Conservation (phyloP, 37 sponge, comb jelly and placozoan species). For the Theonella swinhoei region DNA sequence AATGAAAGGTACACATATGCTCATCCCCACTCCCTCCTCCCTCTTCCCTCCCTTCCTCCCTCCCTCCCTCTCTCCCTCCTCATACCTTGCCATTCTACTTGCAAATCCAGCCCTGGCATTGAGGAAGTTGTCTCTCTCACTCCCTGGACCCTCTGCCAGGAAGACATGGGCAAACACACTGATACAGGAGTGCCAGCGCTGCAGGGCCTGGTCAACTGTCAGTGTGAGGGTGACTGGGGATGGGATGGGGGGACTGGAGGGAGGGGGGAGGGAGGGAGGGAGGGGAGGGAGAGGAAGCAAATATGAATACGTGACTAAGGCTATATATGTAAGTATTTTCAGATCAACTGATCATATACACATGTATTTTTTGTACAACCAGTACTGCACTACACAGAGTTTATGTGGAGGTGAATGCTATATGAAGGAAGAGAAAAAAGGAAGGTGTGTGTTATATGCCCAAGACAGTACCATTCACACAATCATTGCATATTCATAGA, state of each 20-base stretch:
- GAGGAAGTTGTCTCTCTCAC: constrained; percentile 85
- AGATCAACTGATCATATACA: too few relatives aligned
- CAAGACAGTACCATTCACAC: too few relatives aligned
- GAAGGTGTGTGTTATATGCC: too few relatives aligned
- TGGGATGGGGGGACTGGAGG: not conserved
- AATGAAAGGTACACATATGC: not conserved
- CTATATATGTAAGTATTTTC: not conserved
- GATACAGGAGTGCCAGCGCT: constrained; percentile 70
- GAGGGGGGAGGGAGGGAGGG: not conserved
- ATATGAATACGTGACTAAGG: not conserved
- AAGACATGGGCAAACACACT: constrained; percentile 87
- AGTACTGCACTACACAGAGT: too few relatives aligned
- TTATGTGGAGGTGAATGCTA: too few relatives aligned
- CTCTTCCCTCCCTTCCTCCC: too few relatives aligned
- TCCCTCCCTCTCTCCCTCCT: too few relatives aligned
- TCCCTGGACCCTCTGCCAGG: constrained; percentile 83
- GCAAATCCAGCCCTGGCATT: constrained; percentile 81
- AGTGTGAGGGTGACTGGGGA: constrained; percentile 25
- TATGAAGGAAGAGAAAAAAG: too few relatives aligned
- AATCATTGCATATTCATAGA: too few relatives aligned
- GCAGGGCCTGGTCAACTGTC: constrained; percentile 50
- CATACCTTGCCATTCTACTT: constrained; percentile 83
- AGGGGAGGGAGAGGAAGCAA: not conserved
- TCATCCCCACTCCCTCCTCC: too few relatives aligned
- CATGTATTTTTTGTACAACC: not conserved